Evolutionary conservation across 2,797 vertebrate genomes (phyloP).

Genomic region (Coracias cyanogaster): DNA sequence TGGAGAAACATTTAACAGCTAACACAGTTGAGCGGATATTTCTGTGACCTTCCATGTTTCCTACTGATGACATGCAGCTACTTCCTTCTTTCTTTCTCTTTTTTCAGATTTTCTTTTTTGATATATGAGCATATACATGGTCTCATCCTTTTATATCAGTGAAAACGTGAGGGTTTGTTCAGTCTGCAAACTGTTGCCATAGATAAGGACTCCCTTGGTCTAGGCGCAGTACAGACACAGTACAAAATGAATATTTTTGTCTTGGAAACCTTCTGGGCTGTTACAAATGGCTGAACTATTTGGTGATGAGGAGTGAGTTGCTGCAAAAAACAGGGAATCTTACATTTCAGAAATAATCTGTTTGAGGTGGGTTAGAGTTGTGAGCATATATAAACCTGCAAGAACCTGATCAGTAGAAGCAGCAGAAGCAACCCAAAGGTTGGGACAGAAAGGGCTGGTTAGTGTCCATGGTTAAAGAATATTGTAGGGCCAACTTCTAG

Average conservation of each 20-base stretch:
- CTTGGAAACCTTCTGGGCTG: neutral
- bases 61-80: slow-evolving; percentile 43
- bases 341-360: neutral
- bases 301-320: neutral
- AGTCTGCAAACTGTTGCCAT: neutral
- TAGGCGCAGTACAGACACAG: neutral
- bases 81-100: slow-evolving; percentile 36
- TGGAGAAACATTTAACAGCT: slow-evolving; percentile 55
- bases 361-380: neutral
- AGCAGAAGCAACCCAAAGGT: neutral
- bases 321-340: neutral
- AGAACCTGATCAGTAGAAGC: neutral
- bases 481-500: neutral
- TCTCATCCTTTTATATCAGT: neutral
- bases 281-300: neutral
- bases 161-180: neutral
- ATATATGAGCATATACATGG: neutral
- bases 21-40: slow-evolving; percentile 72
- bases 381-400: accelerated
- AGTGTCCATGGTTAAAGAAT: neutral
- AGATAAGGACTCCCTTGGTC: neutral
- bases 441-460: neutral
- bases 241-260: neutral
- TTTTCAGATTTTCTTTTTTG: slow-evolving; percentile 22
- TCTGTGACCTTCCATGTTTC: slow-evolving; percentile 56